Evolutionary conservation across 2,888 invertebrate species (phyloP).

Genomic region (Xanthorhoe spadicearia): DNA sequence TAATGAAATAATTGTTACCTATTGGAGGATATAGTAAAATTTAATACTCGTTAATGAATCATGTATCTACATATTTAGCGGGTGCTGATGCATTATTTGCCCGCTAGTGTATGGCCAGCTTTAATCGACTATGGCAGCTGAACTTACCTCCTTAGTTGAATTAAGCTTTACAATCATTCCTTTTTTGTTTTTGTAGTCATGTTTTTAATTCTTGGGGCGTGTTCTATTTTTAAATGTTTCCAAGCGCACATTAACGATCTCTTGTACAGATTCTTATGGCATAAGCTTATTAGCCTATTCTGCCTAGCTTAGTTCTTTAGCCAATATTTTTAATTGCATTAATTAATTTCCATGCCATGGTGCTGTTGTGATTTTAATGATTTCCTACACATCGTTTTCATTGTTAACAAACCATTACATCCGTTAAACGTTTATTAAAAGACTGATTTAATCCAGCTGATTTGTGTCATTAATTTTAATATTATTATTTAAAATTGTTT

Average conservation of each 20-base stretch:
- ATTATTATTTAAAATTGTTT: conserved; percentile 40
- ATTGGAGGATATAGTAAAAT: conserved; percentile 78
- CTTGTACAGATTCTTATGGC: conserved; percentile 54
- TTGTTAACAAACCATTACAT: conserved; percentile 45
- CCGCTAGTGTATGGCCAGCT: conserved; percentile 41
- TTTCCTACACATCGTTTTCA: conserved; percentile 66
- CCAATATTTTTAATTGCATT: conserved; percentile 41
- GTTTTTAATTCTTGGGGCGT: conserved; percentile 38
- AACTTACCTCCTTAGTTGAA: conserved; percentile 30
- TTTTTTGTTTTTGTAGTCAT: conserved; percentile 38
- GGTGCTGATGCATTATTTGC: conserved; percentile 51
- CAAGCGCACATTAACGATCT: conserved; percentile 68
- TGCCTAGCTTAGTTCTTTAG: conserved; percentile 42
- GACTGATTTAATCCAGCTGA: conserved; percentile 66
- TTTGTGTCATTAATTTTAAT: conserved; percentile 46
- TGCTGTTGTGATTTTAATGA: conserved; percentile 65
- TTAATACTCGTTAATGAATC: conserved; percentile 80
- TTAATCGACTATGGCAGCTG: conserved; percentile 35
- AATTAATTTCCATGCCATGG: conserved; percentile 54
- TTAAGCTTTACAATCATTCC: conserved; percentile 54
- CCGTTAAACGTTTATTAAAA: conserved; percentile 56
- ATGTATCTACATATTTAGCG: conserved; percentile 61
- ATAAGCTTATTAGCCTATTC: conserved; percentile 54
- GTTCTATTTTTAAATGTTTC: conserved; percentile 48
- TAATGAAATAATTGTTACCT: conserved; percentile 76